phyloP scores from a whole-genome alignment of 2,797 vertebrate species.

The Enteromius anoplus region DNA sequence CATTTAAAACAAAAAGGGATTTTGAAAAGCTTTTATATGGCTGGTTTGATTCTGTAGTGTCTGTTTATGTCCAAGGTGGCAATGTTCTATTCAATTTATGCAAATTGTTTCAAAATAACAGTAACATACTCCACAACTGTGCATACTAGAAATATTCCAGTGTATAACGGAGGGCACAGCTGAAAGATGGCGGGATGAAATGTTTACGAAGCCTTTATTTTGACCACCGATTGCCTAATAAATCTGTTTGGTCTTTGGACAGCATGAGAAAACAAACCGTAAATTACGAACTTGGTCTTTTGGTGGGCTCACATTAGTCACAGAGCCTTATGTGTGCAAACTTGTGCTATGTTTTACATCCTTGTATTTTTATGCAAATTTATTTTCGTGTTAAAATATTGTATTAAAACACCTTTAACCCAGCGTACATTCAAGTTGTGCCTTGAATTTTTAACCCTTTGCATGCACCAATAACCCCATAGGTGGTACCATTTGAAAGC shows the following conservation, averaged over 20 bases:
- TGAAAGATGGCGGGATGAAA: conserved; percentile 40
- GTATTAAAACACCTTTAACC: too few relatives aligned
- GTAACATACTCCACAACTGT: conserved; percentile 15
- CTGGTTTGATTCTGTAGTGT: conserved; percentile 47
- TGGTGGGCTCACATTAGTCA: conserved; percentile 18
- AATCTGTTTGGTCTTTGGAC: conserved; percentile 31
- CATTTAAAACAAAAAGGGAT: conserved; percentile 44
- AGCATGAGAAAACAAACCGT: conserved; percentile 41
- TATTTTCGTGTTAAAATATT: background rate
- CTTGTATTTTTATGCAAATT: background rate
- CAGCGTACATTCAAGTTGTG: too few relatives aligned
- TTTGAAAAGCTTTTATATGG: conserved; percentile 55
- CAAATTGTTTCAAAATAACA: conserved; percentile 50
- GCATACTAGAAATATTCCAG: conserved; percentile 10
- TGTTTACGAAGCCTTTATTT: conserved; percentile 34
- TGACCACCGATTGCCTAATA: conserved; percentile 36
- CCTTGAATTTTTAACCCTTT: too few relatives aligned
- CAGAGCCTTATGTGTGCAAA: background rate
- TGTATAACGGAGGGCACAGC: background rate
- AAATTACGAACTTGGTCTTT: conserved; percentile 41
- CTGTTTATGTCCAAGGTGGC: conserved; percentile 50
- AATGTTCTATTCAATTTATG: conserved; percentile 45
- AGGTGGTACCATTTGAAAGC: too few relatives aligned
- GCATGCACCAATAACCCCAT: too few relatives aligned
- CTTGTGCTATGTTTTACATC: background rate